Percentiles rank a stretch among this genome's conserved stretches.
These are phyloP conservation scores for Tautogolabrus adspersus DNA, from an alignment of 2,113 vertebrate species.

Conservation along the genomic window DNA sequence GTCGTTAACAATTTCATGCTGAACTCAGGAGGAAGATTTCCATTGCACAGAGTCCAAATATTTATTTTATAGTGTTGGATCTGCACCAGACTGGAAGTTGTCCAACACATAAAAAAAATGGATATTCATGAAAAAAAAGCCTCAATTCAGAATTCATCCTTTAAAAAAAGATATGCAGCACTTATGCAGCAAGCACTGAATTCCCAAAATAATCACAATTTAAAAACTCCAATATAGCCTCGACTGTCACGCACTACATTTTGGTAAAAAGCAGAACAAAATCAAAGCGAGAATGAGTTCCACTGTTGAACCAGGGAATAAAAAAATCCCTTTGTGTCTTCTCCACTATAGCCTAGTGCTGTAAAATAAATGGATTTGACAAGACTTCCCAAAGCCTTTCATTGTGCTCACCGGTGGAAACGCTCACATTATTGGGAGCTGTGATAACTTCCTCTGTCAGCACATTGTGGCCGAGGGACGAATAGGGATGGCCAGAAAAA, in stretches of 20 bases:
- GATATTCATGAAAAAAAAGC: constrained; percentile 37
- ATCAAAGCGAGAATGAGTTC: constrained; percentile 42
- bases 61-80: neutral
- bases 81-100: neutral
- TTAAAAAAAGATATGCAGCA: neutral
- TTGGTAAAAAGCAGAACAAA: constrained; percentile 21
- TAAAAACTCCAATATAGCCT: constrained; percentile 27
- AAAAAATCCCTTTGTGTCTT: constrained; percentile 46
- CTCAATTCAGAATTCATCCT: constrained; percentile 9
- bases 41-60: neutral
- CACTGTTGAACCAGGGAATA: constrained; percentile 31
- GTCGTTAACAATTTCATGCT: neutral
- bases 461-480: constrained; percentile 59
- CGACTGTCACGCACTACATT: constrained; percentile 9
- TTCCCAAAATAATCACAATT: constrained; percentile 3
- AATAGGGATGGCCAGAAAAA: constrained; percentile 24
- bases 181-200: neutral
- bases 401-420: constrained; percentile 70
- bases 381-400: constrained; percentile 64
- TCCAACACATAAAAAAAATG: constrained; percentile 15
- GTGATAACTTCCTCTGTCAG: constrained; percentile 77
- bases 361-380: constrained; percentile 76
- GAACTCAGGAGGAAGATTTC: neutral
- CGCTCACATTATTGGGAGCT: constrained; percentile 62
- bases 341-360: constrained; percentile 67